These are phyloP conservation scores for Chydorus sphaericus DNA, from an alignment of 2,888 invertebrate species.

Conservation along the genomic window DNA sequence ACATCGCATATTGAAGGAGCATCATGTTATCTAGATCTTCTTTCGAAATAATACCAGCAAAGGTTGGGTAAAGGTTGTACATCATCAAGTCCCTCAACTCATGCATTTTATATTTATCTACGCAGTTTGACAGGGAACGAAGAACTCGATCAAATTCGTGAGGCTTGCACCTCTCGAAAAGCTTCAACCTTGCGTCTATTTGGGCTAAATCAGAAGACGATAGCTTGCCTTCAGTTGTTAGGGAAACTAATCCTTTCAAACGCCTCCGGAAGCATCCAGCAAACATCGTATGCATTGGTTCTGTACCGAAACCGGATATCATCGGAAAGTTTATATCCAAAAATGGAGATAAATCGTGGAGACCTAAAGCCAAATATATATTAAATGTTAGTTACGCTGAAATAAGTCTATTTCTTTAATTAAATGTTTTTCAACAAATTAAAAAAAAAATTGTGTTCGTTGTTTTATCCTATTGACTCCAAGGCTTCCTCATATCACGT, in stretches of 20 bases:
- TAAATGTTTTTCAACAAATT: too few relatives aligned
- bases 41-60: background rate
- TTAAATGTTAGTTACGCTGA: too few relatives aligned
- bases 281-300: conserved; percentile 5
- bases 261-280: background rate
- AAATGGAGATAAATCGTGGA: conserved; percentile 1
- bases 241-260: background rate
- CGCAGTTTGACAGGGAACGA: conserved; percentile 1
- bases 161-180: background rate
- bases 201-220: background rate
- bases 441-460: too few relatives aligned
- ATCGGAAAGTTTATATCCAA: background rate
- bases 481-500: too few relatives aligned
- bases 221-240: background rate
- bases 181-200: background rate
- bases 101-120: conserved; percentile 1
- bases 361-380: too few relatives aligned
- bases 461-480: too few relatives aligned
- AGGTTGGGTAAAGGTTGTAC: background rate
- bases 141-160: background rate
- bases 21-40: background rate
- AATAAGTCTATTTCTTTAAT: too few relatives aligned
- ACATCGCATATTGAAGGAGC: conserved; percentile 5
- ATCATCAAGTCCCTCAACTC: conserved; percentile 2
- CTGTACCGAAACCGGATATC: background rate